Conservation (phyloP, 2,888 invertebrate genomes). For the Galerucella calmariensis region DNA sequence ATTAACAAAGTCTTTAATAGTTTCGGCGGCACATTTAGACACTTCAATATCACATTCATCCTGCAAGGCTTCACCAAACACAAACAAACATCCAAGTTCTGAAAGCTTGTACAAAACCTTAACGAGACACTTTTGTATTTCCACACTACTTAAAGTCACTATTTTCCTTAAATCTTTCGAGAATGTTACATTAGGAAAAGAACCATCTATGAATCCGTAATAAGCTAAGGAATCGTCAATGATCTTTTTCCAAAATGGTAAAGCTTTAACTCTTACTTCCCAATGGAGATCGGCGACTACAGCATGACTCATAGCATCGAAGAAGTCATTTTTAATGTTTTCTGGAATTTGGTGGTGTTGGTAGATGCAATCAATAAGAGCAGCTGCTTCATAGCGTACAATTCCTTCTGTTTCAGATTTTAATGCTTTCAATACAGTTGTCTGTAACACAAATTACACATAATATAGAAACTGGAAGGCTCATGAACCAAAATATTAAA, state of each 20-base stretch:
- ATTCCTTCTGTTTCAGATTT: conserved; percentile 80
- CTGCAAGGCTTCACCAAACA: conserved; percentile 73
- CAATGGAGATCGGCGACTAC: conserved; percentile 81
- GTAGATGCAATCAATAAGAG: conserved; percentile 74
- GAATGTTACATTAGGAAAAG: conserved; percentile 82
- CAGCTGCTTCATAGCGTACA: conserved; percentile 79
- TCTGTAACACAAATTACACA: conserved; percentile 56
- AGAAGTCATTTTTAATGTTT: conserved; percentile 67
- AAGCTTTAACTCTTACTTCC: conserved; percentile 81
- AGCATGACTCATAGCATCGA: conserved; percentile 74
- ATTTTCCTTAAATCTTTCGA: conserved; percentile 83
- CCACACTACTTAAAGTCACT: conserved; percentile 75
- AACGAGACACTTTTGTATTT: conserved; percentile 73
- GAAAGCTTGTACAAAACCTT: conserved; percentile 77
- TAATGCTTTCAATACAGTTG: conserved; percentile 69
- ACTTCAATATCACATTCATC: conserved; percentile 81
- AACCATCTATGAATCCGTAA: conserved; percentile 87
- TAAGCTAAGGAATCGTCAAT: conserved; percentile 74
- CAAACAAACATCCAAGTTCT: conserved; percentile 76
- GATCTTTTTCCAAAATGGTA: conserved; percentile 79
- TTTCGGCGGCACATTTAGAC: conserved; percentile 70
- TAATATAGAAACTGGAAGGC: background rate
- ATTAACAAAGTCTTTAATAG: conserved; percentile 68
- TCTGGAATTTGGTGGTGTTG: conserved; percentile 72
- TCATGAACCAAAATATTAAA: background rate